Conservation (phyloP, 2,888 invertebrate species). For the Timandra comae region DNA sequence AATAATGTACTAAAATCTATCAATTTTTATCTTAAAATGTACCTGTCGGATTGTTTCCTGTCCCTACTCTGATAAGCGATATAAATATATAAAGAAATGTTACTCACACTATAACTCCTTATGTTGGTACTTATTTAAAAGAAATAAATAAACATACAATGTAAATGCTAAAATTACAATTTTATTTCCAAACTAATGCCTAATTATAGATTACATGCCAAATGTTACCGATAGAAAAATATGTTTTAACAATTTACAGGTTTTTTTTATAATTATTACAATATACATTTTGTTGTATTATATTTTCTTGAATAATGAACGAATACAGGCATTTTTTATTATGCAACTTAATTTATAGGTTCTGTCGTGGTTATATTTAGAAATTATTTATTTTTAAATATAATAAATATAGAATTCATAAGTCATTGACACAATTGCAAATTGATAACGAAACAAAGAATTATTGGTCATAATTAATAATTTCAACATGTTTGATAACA, state of each 20-base stretch:
- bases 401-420: no score
- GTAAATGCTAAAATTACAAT: conserved; percentile 60
- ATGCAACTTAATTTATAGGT: conserved; percentile 8
- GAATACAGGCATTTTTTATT: conserved; percentile 7
- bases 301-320: background rate
- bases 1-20: conserved; percentile 4
- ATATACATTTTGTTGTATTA: no score
- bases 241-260: conserved; percentile 44
- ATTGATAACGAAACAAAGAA: no score
- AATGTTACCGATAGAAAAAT: conserved; percentile 70
- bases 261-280: conserved; percentile 11
- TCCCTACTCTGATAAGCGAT: conserved; percentile 59
- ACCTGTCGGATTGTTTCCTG: conserved; percentile 70
- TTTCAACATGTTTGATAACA: no score
- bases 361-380: no score
- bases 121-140: conserved; percentile 24
- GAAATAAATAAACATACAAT: conserved; percentile 33
- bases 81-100: conserved; percentile 37
- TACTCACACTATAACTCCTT: conserved; percentile 57
- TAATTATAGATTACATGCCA: conserved; percentile 62
- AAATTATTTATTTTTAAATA: no score
- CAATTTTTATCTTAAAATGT: conserved; percentile 28
- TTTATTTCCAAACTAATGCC: conserved; percentile 59
- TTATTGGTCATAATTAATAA: no score
- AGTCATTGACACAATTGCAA: no score